Evolutionary conservation across 2,888 invertebrate genomes (phyloP).

Genomic region (Erebia aethiops): DNA sequence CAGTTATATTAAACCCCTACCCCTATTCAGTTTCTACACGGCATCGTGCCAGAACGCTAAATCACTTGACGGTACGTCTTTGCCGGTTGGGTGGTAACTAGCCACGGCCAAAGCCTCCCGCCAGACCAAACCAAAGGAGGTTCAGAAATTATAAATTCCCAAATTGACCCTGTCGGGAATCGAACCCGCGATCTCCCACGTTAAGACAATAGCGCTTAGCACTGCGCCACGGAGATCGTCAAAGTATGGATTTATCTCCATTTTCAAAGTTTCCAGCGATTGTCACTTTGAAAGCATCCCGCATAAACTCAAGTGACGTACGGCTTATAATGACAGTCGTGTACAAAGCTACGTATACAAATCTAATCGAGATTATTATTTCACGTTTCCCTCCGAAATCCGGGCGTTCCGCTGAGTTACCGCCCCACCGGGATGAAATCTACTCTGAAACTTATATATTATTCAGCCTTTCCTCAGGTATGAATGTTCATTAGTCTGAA

Average conservation of each 20-base stretch:
- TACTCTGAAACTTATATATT: constrained; percentile 70
- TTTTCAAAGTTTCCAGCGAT: not conserved
- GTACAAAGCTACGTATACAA: constrained; percentile 40
- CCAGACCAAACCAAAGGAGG: no score
- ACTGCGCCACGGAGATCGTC: no score
- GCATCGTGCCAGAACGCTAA: no score
- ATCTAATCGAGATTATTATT: constrained; percentile 56
- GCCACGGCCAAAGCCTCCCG: no score
- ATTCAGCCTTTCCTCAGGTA: constrained; percentile 76
- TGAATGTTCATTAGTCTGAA: constrained; percentile 70
- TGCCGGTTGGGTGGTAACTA: no score
- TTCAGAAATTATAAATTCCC: no score
- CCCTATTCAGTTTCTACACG: no score
- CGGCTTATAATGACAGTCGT: constrained; percentile 29
- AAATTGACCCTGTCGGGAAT: no score
- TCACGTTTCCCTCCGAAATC: constrained; percentile 54
- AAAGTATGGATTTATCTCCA: not conserved
- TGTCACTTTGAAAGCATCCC: not conserved
- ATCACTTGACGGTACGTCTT: no score
- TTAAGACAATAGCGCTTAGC: no score
- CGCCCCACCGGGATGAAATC: constrained; percentile 61
- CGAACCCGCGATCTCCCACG: no score
- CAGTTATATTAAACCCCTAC: no score
- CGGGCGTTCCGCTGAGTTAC: constrained; percentile 64
- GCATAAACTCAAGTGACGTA: constrained; percentile 12